A percentile compares a stretch with the other conserved stretches of the same genome.
phyloP scores from a whole-genome alignment of 2,113 vertebrate genomes.

The Rallus limicola region DNA sequence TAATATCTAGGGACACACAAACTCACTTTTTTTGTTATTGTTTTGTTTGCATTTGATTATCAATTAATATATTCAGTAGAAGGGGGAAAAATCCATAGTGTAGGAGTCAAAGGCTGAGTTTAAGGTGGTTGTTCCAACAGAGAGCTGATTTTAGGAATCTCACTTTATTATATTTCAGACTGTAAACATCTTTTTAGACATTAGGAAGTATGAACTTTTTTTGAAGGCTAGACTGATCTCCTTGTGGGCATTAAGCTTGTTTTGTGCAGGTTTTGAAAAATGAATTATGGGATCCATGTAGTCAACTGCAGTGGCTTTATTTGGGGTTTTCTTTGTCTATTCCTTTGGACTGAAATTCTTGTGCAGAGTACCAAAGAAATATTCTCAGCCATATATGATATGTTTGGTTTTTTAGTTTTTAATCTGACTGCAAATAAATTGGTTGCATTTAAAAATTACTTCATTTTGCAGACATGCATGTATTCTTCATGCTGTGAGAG shows the following conservation, averaged over 20 bases:
- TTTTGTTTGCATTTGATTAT: background rate
- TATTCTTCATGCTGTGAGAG: background rate
- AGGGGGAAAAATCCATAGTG: background rate
- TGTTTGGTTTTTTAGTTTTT: background rate
- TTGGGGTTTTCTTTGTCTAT: background rate
- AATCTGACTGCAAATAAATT: background rate
- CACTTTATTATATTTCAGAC: background rate
- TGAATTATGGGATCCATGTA: background rate
- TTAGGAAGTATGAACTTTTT: background rate
- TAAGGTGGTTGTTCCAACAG: background rate
- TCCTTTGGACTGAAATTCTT: background rate
- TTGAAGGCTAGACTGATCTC: background rate
- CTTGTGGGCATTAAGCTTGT: background rate
- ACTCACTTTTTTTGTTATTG: background rate
- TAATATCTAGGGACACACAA: background rate
- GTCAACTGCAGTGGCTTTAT: background rate
- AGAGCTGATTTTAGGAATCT: background rate
- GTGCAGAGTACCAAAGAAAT: background rate
- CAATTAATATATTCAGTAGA: background rate
- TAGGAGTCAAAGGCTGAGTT: background rate
- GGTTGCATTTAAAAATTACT: background rate
- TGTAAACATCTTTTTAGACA: background rate
- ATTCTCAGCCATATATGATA: background rate
- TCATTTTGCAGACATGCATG: background rate
- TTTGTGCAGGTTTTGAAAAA: background rate